phyloP scores from a whole-genome alignment of 2,888 invertebrate genomes.

The Drosophila anomalipes region DNA sequence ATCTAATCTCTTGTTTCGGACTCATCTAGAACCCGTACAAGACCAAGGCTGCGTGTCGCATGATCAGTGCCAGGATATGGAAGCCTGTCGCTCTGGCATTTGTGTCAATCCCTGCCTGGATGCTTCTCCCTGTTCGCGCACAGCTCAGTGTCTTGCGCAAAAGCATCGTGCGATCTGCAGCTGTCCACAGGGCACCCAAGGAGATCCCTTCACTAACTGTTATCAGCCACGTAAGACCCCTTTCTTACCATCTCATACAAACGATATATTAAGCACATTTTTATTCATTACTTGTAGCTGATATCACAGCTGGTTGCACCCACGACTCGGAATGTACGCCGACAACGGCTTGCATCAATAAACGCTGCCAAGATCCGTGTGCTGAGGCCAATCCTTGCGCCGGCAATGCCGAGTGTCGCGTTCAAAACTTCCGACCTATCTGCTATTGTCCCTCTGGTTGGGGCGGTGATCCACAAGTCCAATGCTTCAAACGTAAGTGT shows the following conservation, averaged over 20 bases:
- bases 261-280: background rate
- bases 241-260: background rate
- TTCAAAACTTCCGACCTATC: slow-evolving; percentile 91
- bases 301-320: slow-evolving; percentile 89
- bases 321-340: slow-evolving; percentile 91
- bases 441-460: slow-evolving; percentile 94
- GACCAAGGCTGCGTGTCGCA: slow-evolving; percentile 89
- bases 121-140: slow-evolving; percentile 90
- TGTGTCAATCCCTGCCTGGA: slow-evolving; percentile 92
- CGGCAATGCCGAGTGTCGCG: slow-evolving; percentile 91
- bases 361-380: slow-evolving; percentile 93
- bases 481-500: slow-evolving; percentile 93
- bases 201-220: slow-evolving; percentile 93
- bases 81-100: slow-evolving; percentile 89
- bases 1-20: slow-evolving; percentile 8
- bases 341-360: slow-evolving; percentile 92
- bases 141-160: slow-evolving; percentile 91
- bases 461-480: slow-evolving; percentile 94
- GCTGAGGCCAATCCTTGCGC: slow-evolving; percentile 92
- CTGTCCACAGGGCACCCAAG: slow-evolving; percentile 90
- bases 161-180: slow-evolving; percentile 92
- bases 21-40: slow-evolving; percentile 75
- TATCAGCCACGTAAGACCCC: slow-evolving; percentile 83
- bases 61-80: slow-evolving; percentile 90
- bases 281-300: slow-evolving; percentile 51